Evolutionary conservation across 2,888 invertebrate genomes (phyloP).

Genomic region (Trimorus sp.): DNA sequence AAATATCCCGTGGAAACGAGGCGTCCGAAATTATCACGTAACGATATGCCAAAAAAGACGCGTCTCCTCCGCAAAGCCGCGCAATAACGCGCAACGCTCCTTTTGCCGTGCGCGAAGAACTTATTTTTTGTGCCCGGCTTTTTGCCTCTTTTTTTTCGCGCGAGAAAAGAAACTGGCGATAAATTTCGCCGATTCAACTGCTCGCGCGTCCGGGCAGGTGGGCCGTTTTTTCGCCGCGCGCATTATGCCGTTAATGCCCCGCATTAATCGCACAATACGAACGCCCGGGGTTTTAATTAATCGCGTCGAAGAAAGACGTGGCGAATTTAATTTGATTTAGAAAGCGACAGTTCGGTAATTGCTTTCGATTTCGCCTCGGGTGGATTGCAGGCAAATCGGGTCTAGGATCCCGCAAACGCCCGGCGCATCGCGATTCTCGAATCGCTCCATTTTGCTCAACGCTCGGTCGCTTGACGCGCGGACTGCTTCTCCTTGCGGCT

Average conservation of each 20-base stretch:
- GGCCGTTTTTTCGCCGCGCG: conserved; percentile 31
- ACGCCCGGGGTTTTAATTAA: conserved; percentile 31
- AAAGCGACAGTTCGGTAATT: conserved; percentile 30
- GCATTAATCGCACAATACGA: conserved; percentile 39
- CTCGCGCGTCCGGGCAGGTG: conserved; percentile 39
- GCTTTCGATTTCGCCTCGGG: conserved; percentile 2
- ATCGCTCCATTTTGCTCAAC: no score
- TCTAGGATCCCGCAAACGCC: no score
- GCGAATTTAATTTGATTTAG: conserved; percentile 41
- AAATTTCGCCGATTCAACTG: conserved; percentile 39
- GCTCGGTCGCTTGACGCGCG: no score
- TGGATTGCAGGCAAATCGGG: neutral
- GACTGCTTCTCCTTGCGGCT: neutral
- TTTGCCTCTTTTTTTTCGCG: neutral
- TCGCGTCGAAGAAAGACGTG: conserved; percentile 26
- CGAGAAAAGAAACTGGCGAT: conserved; percentile 24
- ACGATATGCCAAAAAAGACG: conserved; percentile 39
- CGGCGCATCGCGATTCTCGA: no score
- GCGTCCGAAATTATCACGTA: conserved; percentile 57
- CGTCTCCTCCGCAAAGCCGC: conserved; percentile 37
- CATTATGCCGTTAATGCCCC: conserved; percentile 25
- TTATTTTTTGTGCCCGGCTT: conserved; percentile 12
- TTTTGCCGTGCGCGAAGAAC: conserved; percentile 18
- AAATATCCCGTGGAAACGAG: conserved; percentile 54
- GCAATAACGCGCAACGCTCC: conserved; percentile 19